A percentile compares a stretch with the other conserved stretches of the same genome.
Evolutionary conservation across 1,140 invertebrate species (phyloP).

Genomic region (Musca domestica): DNA sequence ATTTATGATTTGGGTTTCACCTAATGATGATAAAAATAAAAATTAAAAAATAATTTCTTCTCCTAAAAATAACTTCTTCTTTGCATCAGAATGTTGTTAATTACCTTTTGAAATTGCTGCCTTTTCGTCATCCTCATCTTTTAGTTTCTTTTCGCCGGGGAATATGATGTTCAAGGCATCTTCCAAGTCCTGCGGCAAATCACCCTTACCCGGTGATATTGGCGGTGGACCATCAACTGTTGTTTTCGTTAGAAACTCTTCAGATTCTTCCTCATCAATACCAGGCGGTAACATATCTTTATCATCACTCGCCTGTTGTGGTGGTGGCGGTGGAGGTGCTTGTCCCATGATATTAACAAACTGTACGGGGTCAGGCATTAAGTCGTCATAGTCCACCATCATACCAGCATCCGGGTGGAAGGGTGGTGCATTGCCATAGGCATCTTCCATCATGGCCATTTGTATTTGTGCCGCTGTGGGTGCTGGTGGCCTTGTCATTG

Average conservation of each 20-base stretch:
- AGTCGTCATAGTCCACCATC: conserved; percentile 52
- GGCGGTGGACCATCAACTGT: conserved; percentile 26
- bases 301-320: conserved; percentile 28
- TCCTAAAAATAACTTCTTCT: too few species aligned
- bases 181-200: conserved; percentile 65
- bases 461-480: conserved; percentile 49
- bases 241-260: conserved; percentile 37
- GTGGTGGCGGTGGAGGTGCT: conserved; percentile 47
- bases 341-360: conserved; percentile 49
- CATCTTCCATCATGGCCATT: conserved; percentile 53
- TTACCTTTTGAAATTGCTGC: conserved; percentile 15
- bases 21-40: conserved; percentile 20
- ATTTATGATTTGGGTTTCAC: conserved; percentile 29
- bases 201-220: conserved; percentile 35
- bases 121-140: conserved; percentile 24
- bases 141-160: conserved; percentile 51
- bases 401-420: conserved; percentile 50
- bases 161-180: conserved; percentile 72
- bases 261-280: conserved; percentile 47
- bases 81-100: too few species aligned
- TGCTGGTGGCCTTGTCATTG: conserved; percentile 33
- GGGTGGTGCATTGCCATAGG: conserved; percentile 47
- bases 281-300: conserved; percentile 47
- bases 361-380: conserved; percentile 53
- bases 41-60: not conserved